Base-by-base conservation (phyloP, 2,888 invertebrate species). In the Drosophila recens region DNA sequence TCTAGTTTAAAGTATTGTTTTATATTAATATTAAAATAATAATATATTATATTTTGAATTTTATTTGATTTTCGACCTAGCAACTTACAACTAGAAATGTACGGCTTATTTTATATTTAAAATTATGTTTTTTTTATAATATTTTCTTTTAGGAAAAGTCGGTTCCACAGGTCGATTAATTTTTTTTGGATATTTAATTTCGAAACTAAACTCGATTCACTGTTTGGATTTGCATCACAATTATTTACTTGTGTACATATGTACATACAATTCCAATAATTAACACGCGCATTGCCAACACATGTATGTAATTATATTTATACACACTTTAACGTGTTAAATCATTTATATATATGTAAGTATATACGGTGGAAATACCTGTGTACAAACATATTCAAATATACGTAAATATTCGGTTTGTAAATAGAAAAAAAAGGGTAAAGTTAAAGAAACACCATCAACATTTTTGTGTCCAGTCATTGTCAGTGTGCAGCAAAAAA, bases 381-480 rank as follows among this genome's bases (percentile, higher is more conserved):
- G 27, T 51, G 49, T n/a, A 52, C 27, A 15, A 15, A 48, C 10
- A 17, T 42, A 17, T 48, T 54, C 20, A 42, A 34, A 20, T 9
- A 36, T 59, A 33, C 10, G 38, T 38, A 8, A 38, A 38, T 11
- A 40, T 23, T 57, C 42, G 42, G 51, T 54, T 57, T 74, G 52
- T 56, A 65, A 68, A 78, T 62, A 63, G 63, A 38, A 64, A 52
- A 52, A 56, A 51, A 61, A 73, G 73, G 80, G 43, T 66, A 43
- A 67, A 67, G 70, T 69, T 36, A 57, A 67, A 49, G 43, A 71
- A 71, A 71, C 63, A 75, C 38, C 45, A 52, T 38, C 64, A 46
- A 67, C 43, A 66, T 74, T 72, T 77, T 72, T 77, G 45, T 67
- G 77, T 48, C 46, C 78, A 80, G 79, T 79, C 79, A 79, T 71